phyloP scores from a whole-genome alignment of 2,888 invertebrate genomes.

The Himalopsyche anomala region DNA sequence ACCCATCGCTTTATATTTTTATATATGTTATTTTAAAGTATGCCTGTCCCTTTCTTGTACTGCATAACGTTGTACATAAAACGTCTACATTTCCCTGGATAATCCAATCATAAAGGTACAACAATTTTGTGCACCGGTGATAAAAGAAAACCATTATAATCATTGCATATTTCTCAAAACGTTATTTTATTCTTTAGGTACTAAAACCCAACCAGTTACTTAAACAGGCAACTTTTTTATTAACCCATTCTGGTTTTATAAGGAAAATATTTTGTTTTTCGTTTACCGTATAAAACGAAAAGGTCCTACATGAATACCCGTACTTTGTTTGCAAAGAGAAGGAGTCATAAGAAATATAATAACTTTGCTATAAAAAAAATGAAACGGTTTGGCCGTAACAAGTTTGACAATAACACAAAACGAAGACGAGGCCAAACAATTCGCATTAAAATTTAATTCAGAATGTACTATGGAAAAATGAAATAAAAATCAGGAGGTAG shows the following conservation, averaged over 20 bases:
- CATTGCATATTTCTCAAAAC: conserved; percentile 29
- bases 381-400: conserved; percentile 5
- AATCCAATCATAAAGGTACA: neutral
- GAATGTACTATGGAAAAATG: too few relatives aligned
- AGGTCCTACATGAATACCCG: neutral
- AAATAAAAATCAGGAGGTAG: too few relatives aligned
- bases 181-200: neutral
- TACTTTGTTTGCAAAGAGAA: conserved; percentile 20
- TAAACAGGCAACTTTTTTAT: conserved; percentile 4
- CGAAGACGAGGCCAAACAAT: neutral
- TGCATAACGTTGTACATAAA: neutral
- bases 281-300: conserved; percentile 4
- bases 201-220: conserved; percentile 13
- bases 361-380: conserved; percentile 20
- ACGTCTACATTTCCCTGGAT: neutral
- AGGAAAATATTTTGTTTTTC: conserved; percentile 13
- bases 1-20: too few relatives aligned
- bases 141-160: neutral
- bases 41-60: neutral
- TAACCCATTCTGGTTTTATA: neutral
- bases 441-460: neutral
- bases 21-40: too few relatives aligned
- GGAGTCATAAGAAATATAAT: conserved; percentile 4
- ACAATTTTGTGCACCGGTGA: conserved; percentile 1
- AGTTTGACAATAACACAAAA: conserved; percentile 23